phyloP scores from a whole-genome alignment of 30 jellyfish, hydroid and myxozoan species.

The Catostylus mosaicus region DNA sequence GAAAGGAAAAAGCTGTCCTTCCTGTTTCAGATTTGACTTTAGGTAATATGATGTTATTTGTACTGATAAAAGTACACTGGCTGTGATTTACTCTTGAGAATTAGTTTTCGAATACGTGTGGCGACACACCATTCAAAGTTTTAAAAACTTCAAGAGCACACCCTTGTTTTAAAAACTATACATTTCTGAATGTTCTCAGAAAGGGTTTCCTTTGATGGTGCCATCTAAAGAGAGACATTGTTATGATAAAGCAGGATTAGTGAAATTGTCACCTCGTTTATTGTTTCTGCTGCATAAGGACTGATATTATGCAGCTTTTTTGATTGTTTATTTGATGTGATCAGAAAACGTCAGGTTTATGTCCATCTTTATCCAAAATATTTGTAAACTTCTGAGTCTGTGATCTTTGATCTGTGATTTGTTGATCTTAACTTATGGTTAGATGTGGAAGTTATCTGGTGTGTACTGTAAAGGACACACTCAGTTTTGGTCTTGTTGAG shows the following conservation, averaged over 20 bases:
- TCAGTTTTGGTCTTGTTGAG: no score
- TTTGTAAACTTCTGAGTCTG: conserved; percentile 15
- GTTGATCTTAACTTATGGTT: no score
- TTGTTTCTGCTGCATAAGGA: conserved; percentile 41
- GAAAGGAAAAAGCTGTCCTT: not conserved
- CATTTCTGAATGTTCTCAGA: conserved; percentile 28
- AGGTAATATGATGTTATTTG: not conserved
- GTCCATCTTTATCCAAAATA: conserved; percentile 59
- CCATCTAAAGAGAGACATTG: conserved; percentile 2
- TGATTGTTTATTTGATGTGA: conserved; percentile 11
- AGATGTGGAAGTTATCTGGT: no score
- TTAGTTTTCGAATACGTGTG: no score
- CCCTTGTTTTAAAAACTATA: no score
- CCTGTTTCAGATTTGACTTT: no score
- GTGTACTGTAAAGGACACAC: no score
- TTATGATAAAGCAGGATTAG: conserved; percentile 51
- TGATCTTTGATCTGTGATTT: no score
- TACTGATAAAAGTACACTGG: no score
- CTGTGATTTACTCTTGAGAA: no score
- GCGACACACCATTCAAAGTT: no score
- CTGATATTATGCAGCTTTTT: conserved; percentile 45
- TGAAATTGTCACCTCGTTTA: not conserved
- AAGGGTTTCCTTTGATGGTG: conserved; percentile 22
- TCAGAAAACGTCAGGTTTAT: conserved; percentile 52
- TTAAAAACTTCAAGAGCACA: no score